Evolutionary conservation across 92 coral and sea anemone genomes (phyloP).

Genomic region (Siderastrea radians): DNA sequence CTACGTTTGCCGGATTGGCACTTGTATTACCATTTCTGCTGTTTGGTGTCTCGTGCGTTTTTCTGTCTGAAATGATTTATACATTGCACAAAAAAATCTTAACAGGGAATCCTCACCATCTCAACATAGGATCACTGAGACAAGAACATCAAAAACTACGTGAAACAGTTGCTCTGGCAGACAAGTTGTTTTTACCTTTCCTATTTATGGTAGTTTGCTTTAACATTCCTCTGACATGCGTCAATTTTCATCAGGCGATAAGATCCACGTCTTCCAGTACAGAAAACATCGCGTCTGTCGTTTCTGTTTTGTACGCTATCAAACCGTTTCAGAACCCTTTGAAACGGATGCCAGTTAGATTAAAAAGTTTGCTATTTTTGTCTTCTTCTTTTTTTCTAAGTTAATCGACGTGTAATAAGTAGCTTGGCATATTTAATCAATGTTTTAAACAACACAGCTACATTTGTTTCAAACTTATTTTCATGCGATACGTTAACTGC

Average conservation of each 20-base stretch:
- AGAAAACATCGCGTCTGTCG: not conserved
- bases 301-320: not conserved
- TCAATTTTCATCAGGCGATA: not conserved
- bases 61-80: not conserved
- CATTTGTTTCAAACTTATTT: no score
- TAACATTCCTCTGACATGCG: not conserved
- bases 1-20: not conserved
- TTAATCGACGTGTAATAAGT: no score
- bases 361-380: no score
- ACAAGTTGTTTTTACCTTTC: constrained; percentile 3
- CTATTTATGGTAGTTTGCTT: not conserved
- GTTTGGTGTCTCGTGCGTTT: not conserved
- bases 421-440: no score
- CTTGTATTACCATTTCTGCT: not conserved
- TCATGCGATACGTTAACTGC: no score
- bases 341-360: no score
- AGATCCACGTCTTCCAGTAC: not conserved
- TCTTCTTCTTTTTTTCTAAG: no score
- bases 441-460: no score
- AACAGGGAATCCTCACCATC: not conserved
- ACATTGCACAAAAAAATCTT: not conserved
- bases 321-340: no score
- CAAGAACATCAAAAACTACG: not conserved
- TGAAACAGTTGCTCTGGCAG: not conserved
- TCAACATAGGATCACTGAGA: not conserved